Evolutionary conservation across 2,113 vertebrate species (phyloP), one percentile per base, ranked within the genome.

Genomic region (Chamaetylas fuelleborni): DNA sequence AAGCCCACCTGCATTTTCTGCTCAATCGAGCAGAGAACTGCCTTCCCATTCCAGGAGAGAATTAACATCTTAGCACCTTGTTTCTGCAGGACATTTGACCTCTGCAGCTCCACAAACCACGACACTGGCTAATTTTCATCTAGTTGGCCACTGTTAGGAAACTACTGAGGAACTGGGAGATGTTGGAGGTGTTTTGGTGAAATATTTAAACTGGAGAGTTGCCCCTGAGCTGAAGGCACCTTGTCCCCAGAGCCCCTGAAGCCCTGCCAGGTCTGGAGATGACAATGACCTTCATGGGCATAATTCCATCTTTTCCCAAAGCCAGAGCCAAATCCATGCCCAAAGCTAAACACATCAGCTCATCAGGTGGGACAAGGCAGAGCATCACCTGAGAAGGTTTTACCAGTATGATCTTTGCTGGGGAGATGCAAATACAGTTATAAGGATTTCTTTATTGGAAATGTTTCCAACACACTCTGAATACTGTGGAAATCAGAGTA

Each of bases 121-220:
- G 85, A 24, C 80, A 45, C 22, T 93, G 76, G 88, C 95, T 96
- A 86, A 92, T 96, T 88, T 97, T 97, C 92, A 95, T 91, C 94
- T 86, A 84, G 76, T 2, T 90, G 88, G 91, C 76, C 88, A 56
- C 64, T 0, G 7, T 17, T 23, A 2, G 87, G 64, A 54, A 82
- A 17, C 81, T 71, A 5, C 58, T 14, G 90, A 74, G 69, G 69
- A 81, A 88, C 29, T 6, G 24, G 45, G 77, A 74, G 47, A 67
- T 0, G 1, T 2, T 60, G 20, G 61, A 92, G 57, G 60, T 47
- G 73, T 71, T 88, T 47, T 19, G 61, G 86, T 92, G 90, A 71
- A 93, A 92, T 79, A 94, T 47, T 93, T 93, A 92, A 95, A 36
- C 78, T 50, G 76, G 7, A 71, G 25, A 88, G 53, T 1, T 66